A percentile compares a stretch with the other conserved stretches of the same genome.
phyloP scores from a whole-genome alignment of 1,140 invertebrate genomes.

The Protaetia brevitarsis region DNA sequence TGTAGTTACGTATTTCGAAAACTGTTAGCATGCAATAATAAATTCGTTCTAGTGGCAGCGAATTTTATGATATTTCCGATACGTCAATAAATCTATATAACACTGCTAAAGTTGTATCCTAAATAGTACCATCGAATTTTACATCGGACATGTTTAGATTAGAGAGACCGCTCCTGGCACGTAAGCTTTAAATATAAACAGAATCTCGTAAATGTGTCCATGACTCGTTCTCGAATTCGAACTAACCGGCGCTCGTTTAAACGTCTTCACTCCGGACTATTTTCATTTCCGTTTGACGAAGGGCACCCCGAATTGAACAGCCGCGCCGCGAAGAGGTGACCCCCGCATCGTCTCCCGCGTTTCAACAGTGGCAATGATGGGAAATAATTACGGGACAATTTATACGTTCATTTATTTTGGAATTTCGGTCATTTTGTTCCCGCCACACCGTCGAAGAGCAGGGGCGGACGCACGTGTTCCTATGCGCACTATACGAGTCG shows the following conservation, averaged over 20 bases:
- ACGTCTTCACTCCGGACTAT: constrained; percentile 6
- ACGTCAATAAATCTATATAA: no score
- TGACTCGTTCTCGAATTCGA: not conserved
- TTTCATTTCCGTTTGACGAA: constrained; percentile 9
- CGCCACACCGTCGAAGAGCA: not conserved
- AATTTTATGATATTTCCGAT: no score
- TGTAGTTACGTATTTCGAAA: no score
- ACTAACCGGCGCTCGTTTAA: constrained; percentile 2
- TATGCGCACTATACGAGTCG: no score
- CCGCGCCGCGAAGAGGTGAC: no score
- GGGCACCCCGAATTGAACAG: no score
- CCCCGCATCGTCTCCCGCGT: not conserved
- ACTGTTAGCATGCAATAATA: no score
- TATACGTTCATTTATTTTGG: constrained; percentile 17
- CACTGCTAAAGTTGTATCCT: no score
- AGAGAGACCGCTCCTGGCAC: not conserved
- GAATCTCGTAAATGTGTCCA: constrained; percentile 7
- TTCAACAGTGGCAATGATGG: not conserved
- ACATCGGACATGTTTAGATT: no score
- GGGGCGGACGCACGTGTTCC: not conserved
- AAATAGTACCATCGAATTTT: no score
- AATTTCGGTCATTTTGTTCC: not conserved
- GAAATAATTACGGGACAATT: constrained; percentile 7
- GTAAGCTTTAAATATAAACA: constrained; percentile 10
- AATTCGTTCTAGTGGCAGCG: no score